Evolutionary conservation across 2,113 vertebrate genomes (phyloP).

Genomic region (Menura novaehollandiae): DNA sequence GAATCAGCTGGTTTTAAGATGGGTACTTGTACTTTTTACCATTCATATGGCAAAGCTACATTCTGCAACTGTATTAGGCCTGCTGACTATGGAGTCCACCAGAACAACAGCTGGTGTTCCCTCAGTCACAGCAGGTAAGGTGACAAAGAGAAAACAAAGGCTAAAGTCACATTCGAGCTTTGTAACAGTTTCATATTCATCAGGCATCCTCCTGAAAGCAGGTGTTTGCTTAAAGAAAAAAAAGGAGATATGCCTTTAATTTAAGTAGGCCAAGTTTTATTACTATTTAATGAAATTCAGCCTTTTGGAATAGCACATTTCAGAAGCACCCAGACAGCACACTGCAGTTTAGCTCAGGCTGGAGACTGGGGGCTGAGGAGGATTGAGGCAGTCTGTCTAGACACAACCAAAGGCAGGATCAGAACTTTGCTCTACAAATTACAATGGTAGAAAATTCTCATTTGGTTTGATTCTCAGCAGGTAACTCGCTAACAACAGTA

Average conservation of each 20-base stretch:
- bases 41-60: fast-evolving
- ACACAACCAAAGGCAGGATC: not conserved
- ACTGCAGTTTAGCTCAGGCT: not conserved
- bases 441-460: not conserved
- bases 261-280: conserved; percentile 44
- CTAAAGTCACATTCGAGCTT: fast-evolving
- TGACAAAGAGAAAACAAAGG: not conserved
- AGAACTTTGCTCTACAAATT: not conserved
- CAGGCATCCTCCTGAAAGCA: not conserved
- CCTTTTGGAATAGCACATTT: conserved; percentile 1
- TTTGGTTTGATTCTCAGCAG: not conserved
- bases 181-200: not conserved
- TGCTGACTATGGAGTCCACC: not conserved
- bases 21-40: not conserved
- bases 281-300: conserved; percentile 39
- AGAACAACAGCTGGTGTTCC: not conserved
- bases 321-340: not conserved
- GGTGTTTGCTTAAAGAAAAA: not conserved
- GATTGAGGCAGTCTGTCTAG: not conserved
- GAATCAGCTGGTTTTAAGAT: not conserved
- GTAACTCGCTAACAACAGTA: not conserved
- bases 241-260: not conserved
- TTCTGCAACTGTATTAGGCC: not conserved
- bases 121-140: not conserved
- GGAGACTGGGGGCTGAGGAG: not conserved